A percentile compares a stretch with the other conserved stretches of the same genome.
phyloP scores from a whole-genome alignment of 2,797 vertebrate genomes.

The Avahi laniger region DNA sequence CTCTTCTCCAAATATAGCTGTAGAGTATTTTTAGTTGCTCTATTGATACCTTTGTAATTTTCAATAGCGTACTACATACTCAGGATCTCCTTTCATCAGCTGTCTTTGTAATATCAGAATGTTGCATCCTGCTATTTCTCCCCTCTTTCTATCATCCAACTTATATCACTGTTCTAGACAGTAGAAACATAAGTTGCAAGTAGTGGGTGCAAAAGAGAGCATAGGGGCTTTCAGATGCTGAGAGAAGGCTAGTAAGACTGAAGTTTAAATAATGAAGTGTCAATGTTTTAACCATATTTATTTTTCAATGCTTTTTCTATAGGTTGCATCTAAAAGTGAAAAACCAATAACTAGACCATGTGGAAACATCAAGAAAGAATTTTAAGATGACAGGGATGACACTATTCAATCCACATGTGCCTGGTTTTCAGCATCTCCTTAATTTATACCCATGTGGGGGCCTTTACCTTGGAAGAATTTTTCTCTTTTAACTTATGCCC shows the following conservation, averaged over 20 bases:
- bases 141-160: too few species aligned
- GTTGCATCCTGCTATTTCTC: accelerated
- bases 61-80: background rate
- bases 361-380: background rate
- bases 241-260: background rate
- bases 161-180: background rate
- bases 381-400: background rate
- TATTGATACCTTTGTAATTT: background rate
- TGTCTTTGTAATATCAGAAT: background rate
- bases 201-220: background rate
- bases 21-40: background rate
- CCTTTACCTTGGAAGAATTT: background rate
- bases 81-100: background rate
- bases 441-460: background rate
- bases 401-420: background rate
- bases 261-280: background rate
- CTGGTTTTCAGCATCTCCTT: background rate
- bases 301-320: background rate
- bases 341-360: background rate
- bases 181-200: background rate
- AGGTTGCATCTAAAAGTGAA: background rate
- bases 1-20: background rate
- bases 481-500: background rate
- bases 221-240: background rate
- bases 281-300: background rate